Evolutionary conservation across 2,797 vertebrate genomes (phyloP), one percentile per base, ranked within the genome.

Genomic region (Triplophysa yarkandensis): DNA sequence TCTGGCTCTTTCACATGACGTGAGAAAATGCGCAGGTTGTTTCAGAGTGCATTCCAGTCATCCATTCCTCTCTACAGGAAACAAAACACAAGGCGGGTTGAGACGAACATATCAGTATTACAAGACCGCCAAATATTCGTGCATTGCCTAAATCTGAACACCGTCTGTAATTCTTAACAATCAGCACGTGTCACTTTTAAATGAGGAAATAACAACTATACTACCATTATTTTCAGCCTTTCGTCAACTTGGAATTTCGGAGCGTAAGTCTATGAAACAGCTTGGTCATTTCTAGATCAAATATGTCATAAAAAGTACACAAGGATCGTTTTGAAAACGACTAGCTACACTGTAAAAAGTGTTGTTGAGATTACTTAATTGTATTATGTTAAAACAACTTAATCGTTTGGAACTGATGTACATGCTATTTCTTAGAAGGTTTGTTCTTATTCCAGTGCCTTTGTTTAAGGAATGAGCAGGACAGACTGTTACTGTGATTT

Each of bases 141-240:
- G 41, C 9, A 28, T 68, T 30, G 21, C 58, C 64, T 63, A 73
- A 73, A 68, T 25, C 27, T 61, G 36, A 46, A 55, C 19, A 13
- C 32, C 13, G 36, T 75, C 36, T 76, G 5, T 71, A 11, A 68
- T 19, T 60, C 58, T 61, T 55, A 65, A 71, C 63, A 70, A 78
- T 80, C 67, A 69, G 77, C 77, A 82, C 78, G 63, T 67, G 74
- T 65, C 75, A 77, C 71, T 82, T 81, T 77, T 78, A 27, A 30
- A 62, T 68, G n/a, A 61, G 57, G 66, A 39, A 30, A 55, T 52
- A 77, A 63, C 2, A 23, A 70, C 30, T 65, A 16, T 4, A 55
- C n/a, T n/a, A n/a, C 36, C 2, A 55, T 57, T 34, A 43, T 61
- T 61, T 72, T 43, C 13, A 65, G 36, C 4, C 36, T 44, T 57